These are phyloP conservation scores for Chymomyza fuscimana DNA, from an alignment of 2,888 invertebrate species.

Conservation along the genomic window DNA sequence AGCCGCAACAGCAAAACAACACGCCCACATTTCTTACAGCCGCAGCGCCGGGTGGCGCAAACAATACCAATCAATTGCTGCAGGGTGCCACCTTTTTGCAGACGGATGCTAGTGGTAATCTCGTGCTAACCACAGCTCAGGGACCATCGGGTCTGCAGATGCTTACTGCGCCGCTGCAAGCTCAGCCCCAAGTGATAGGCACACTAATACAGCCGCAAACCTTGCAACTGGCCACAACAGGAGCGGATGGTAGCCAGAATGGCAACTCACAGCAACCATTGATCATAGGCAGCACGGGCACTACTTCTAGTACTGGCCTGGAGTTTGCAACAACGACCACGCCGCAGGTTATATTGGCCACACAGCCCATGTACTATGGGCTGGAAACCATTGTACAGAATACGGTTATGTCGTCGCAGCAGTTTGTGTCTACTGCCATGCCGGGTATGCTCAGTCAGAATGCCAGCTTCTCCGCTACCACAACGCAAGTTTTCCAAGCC, in stretches of 20 bases:
- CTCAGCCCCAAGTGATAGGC: constrained; percentile 82
- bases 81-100: constrained; percentile 83
- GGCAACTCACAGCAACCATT: constrained; percentile 59
- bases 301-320: constrained; percentile 46
- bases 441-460: constrained; percentile 89
- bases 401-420: constrained; percentile 93
- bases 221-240: constrained; percentile 81
- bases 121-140: constrained; percentile 82
- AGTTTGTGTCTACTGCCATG: constrained; percentile 90
- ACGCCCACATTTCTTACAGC: constrained; percentile 80
- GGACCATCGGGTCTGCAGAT: constrained; percentile 81
- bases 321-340: constrained; percentile 68
- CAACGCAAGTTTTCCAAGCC: constrained; percentile 85
- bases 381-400: constrained; percentile 93
- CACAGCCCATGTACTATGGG: constrained; percentile 90
- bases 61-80: constrained; percentile 80
- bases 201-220: constrained; percentile 84
- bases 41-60: constrained; percentile 73
- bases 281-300: constrained; percentile 60
- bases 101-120: constrained; percentile 83
- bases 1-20: constrained; percentile 73
- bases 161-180: constrained; percentile 81
- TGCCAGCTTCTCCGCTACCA: constrained; percentile 91
- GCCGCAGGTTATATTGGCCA: constrained; percentile 82
- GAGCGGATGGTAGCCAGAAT: constrained; percentile 46